Evolutionary conservation across 2,888 invertebrate genomes (phyloP), one percentile per base, ranked within the genome.

Genomic region (Drosophila borealis): DNA sequence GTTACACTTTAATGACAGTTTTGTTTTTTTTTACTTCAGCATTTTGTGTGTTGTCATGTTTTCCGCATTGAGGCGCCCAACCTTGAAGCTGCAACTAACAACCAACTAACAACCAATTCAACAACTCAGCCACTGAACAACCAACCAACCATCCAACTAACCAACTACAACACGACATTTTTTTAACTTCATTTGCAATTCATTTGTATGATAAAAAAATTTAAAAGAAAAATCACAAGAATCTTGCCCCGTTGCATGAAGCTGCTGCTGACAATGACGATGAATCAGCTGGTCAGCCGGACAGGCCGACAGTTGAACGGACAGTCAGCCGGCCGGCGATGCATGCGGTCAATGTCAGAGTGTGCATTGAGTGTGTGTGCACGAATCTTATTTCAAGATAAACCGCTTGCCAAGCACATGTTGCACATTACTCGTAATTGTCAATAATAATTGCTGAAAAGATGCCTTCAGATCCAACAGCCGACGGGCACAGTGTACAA

Each of bases 321-420:
- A 44, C 48, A 42, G 49, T 11, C 39, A 55, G 75, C 78, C 84
- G 81, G 81, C 81, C 70, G 81, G 81, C 76, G 70, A 76, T 80
- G 71, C 74, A 74, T 17, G 74, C 87, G 81, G 81, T 81, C 81
- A 81, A 81, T 81, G 81, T 81, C 81, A 81, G 66, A 60, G 67
- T 79, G 66, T 76, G 65, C 50, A 49, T 48, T 41, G 54, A 60
- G 66, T 79, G 70, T 79, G 70, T 74, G 74, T 77, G 61, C 72
- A 60, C 73, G 86, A 90, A 90, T 86, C 69, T 50, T 80, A 86
- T 84, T 89, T 90, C 89, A 91, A 90, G 91, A 90, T 74, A 86
- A 90, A 90, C 90, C 71, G 81, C 88, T 88, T 81, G 80, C 55
- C 67, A 73, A 62, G 76, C 80, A 69, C 74, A 80, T 57, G 81